Evolutionary conservation across 2,797 vertebrate species (phyloP).

Genomic region (Peromyscus eremicus): DNA sequence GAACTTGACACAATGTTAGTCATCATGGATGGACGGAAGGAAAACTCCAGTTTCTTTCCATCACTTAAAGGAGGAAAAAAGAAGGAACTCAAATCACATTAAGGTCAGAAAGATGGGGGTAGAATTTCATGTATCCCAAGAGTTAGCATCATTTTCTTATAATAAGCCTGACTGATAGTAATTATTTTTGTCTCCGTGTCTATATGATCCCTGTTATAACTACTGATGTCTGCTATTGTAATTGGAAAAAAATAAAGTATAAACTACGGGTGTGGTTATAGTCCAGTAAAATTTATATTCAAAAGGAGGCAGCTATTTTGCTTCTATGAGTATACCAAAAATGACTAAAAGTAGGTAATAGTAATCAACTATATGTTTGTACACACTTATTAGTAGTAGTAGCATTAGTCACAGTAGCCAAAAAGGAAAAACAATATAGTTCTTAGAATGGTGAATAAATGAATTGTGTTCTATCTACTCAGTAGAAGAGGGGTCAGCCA

Average conservation of each 20-base stretch:
- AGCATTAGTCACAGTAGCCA: neutral
- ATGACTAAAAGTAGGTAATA: neutral
- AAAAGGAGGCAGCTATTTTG: neutral
- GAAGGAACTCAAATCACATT: neutral
- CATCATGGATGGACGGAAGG: neutral
- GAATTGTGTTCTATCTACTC: neutral
- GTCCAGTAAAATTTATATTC: neutral
- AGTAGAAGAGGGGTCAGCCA: slow-evolving; percentile 11
- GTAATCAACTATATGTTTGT: neutral
- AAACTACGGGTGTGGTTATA: neutral
- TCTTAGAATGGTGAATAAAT: neutral
- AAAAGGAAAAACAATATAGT: neutral
- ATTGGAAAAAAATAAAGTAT: neutral
- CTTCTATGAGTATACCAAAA: neutral
- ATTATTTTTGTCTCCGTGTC: slow-evolving; percentile 30
- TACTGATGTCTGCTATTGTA: neutral
- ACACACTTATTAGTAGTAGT: neutral
- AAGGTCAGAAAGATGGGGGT: neutral
- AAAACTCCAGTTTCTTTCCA: slow-evolving; percentile 7
- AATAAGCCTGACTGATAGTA: neutral
- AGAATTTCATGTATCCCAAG: neutral
- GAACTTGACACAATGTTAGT: neutral
- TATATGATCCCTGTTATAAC: neutral
- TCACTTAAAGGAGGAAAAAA: neutral
- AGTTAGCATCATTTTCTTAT: neutral